Base-by-base conservation (phyloP, 2,888 invertebrate genomes). In the Drosophila kambysellisi region DNA sequence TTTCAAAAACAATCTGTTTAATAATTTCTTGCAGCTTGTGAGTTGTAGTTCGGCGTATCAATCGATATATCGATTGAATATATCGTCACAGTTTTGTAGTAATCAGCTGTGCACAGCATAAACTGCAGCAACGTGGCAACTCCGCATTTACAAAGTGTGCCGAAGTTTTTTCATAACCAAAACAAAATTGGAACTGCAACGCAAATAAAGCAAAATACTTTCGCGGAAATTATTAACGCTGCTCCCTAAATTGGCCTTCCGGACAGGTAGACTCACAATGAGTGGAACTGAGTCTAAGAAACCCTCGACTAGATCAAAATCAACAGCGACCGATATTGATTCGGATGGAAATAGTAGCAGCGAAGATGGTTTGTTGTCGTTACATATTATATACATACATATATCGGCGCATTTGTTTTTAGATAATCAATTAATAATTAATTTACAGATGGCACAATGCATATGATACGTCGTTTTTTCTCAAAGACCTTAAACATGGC, bases 381-480 rank as follows among this genome's bases (percentile, higher is more conserved):
- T 37, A 20, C 20, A 48, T 25, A 61, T 56, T 17, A 9, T 51
- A 60, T 65, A 48, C 48, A 43, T 56, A 41, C 5, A 9, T 20
- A 4, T 35, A 11, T 43, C 11, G 63, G 39, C 43, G 56, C 41
- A 33, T 39, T 64, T 39, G 15, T 33, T 63, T 57, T 54, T 52
- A 59, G 0, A 33, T 39, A 50, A 46, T 35, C n/a, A 39, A 58
- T 32, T 79, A 74, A 15, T 52, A 89, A 92, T 15, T 15, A 2
- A 8, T 4, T 46, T 46, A 15, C 81, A 35, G 65, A 64, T 5
- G 68, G 94, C 60, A 94, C 95, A 81, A 95, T 96, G 87, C 96
- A 96, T 82, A 94, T 94, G 64, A 94, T 96, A 59, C 93, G 95
- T 63, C 94, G 94, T 81, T 96, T 95, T 92, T 94, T 96, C 79